Conservation (phyloP, 2,113 vertebrate species). For the Ptychochromis oligacanthus region DNA sequence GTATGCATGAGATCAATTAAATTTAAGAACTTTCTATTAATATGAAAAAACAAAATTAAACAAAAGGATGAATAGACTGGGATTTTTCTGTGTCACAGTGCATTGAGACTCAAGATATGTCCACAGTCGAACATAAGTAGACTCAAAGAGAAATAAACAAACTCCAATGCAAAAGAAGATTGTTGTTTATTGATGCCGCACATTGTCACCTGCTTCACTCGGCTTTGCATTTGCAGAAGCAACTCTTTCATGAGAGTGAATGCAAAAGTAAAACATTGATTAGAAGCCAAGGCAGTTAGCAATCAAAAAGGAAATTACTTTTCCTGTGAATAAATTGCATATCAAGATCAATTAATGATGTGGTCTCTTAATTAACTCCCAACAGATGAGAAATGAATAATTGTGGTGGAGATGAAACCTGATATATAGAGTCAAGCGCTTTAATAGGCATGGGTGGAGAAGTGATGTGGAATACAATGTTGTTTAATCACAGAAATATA, state of each 20-base stretch:
- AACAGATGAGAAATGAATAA: slow-evolving; percentile 45
- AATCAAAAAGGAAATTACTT: slow-evolving; percentile 69
- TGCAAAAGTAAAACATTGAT: slow-evolving; percentile 60
- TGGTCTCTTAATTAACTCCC: slow-evolving; percentile 61
- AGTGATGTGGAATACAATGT: neutral
- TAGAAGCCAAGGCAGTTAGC: slow-evolving; percentile 58
- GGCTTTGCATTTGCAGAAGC: neutral
- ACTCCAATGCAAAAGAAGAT: neutral
- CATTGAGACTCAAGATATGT: neutral
- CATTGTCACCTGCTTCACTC: slow-evolving; percentile 42
- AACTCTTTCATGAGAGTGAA: slow-evolving; percentile 43
- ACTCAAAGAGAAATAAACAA: slow-evolving; percentile 26
- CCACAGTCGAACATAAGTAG: neutral
- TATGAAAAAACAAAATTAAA: neutral
- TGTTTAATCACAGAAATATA: neutral
- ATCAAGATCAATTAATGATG: slow-evolving; percentile 72
- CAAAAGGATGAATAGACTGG: neutral
- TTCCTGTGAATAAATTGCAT: slow-evolving; percentile 66
- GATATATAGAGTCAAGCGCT: neutral
- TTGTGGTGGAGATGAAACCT: neutral
- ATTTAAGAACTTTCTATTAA: neutral
- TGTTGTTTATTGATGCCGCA: slow-evolving; percentile 35
- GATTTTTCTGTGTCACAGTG: neutral
- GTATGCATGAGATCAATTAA: neutral
- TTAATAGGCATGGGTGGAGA: neutral